phyloP scores from a whole-genome alignment of 2,888 invertebrate genomes.

The Pandemis heparana region DNA sequence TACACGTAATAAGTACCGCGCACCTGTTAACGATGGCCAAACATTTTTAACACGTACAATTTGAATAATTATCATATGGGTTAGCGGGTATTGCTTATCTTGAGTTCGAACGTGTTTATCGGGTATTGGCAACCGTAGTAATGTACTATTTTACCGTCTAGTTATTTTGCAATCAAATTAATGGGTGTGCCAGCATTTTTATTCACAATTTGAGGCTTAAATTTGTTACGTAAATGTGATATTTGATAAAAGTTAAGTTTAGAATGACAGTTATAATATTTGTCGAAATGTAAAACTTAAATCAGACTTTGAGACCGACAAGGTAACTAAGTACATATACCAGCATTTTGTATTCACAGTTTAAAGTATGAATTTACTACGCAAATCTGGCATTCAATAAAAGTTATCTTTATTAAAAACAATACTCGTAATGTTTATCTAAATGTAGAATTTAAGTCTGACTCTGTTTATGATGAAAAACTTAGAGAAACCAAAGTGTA shows the following conservation, averaged over 20 bases:
- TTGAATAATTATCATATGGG: conserved; percentile 36
- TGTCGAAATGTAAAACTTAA: too few species aligned
- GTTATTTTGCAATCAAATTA: neutral
- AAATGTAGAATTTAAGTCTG: too few species aligned
- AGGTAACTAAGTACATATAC: too few species aligned
- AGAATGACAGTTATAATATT: neutral
- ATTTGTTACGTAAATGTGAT: neutral
- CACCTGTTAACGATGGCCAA: conserved; percentile 39
- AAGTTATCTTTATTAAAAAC: too few species aligned
- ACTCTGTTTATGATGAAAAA: too few species aligned
- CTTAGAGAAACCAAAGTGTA: too few species aligned
- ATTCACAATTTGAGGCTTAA: neutral
- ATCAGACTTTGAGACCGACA: too few species aligned
- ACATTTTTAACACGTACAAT: conserved; percentile 39
- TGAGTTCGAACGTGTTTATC: conserved; percentile 18
- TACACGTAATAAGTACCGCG: conserved; percentile 32
- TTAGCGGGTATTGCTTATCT: conserved; percentile 29
- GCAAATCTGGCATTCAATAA: too few species aligned
- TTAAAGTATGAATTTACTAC: too few species aligned
- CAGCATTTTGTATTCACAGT: too few species aligned
- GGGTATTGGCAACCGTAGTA: neutral
- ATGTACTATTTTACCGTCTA: conserved; percentile 5
- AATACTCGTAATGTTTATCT: too few species aligned
- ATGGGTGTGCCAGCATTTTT: conserved; percentile 1
- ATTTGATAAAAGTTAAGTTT: neutral